A percentile compares a stretch with the other conserved stretches of the same genome.
Evolutionary conservation across 2,113 vertebrate genomes (phyloP).

Genomic region (Athene cunicularia): DNA sequence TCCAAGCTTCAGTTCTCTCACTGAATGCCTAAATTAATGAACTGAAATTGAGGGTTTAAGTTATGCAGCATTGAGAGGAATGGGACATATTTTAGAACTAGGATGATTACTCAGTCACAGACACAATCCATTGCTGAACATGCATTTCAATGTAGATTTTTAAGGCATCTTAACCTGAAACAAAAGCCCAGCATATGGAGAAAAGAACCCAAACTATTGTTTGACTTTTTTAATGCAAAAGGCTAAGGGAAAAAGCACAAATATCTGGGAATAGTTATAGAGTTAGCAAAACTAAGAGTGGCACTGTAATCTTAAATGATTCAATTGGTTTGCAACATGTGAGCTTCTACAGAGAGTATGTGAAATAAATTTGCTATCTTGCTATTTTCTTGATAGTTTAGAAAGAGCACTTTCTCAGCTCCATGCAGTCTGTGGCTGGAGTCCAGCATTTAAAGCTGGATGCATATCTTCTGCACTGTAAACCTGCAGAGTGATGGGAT

Average conservation of each 20-base stretch:
- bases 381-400: neutral
- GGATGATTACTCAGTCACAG: neutral
- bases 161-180: neutral
- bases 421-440: neutral
- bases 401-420: neutral
- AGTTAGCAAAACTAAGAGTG: neutral
- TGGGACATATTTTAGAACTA: neutral
- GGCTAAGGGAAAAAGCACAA: neutral
- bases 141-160: neutral
- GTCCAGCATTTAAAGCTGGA: neutral
- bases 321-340: neutral
- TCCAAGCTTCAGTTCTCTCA: neutral
- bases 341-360: neutral
- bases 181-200: neutral
- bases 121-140: neutral
- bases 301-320: neutral
- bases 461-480: neutral
- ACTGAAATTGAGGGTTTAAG: neutral
- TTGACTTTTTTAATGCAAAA: neutral
- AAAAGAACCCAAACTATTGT: neutral
- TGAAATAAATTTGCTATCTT: neutral
- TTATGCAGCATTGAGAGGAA: neutral
- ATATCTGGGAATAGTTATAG: neutral
- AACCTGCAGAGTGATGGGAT: neutral
- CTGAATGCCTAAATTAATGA: neutral